Base-by-base conservation (phyloP, 1,140 invertebrate genomes). In the Tetranychus cinnabarinus region DNA sequence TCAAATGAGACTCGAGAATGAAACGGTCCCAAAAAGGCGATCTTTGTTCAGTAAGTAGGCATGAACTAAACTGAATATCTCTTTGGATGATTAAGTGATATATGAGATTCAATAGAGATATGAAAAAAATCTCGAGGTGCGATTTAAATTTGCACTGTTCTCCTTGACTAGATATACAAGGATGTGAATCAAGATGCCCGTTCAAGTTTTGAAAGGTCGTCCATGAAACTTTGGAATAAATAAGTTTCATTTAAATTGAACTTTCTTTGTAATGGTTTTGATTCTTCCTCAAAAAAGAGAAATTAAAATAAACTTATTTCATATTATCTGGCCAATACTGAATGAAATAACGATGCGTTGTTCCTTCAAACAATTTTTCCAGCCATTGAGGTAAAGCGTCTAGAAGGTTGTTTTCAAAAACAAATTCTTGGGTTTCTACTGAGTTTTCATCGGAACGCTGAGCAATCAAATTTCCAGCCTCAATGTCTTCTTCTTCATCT, bases 331-430 rank as follows among this genome's bases (percentile, higher is more conserved):
- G 93, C 93, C 93, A 98, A 74, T 92, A 92, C 71, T 91, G 89
- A 64, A 97, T 82, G 72, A 90, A 84, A 74, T 95, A 96, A 67
- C 89, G 82, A 69, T 86, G 84, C 8, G 92, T 91, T 59, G 83
- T 84, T 50, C 93, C 92, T 72, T 97, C 92, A 71, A 97, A 96
- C 59, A 97, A 74, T 54, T 90, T 79, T 70, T 97, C 92, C 65
- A 97, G 73, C 91, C 93, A 98, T 71, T 88, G 88, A n/a, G 86
- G 81, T 54, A 97, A 76, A 4, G 88, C 88, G 68, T 93, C 85
- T 58, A 97, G 72, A 34, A 96, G 76, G 68, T 89, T 84, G 65
- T 88, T 85, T 65, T 71, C 65, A 66, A 72, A 69, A 42, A 72
- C 52, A 48, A 70, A 62, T 23, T 65, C 64, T 45, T 62, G 56